These are phyloP conservation scores for Alaudala cheleensis DNA, from an alignment of 2,113 vertebrate species.

Conservation along the genomic window DNA sequence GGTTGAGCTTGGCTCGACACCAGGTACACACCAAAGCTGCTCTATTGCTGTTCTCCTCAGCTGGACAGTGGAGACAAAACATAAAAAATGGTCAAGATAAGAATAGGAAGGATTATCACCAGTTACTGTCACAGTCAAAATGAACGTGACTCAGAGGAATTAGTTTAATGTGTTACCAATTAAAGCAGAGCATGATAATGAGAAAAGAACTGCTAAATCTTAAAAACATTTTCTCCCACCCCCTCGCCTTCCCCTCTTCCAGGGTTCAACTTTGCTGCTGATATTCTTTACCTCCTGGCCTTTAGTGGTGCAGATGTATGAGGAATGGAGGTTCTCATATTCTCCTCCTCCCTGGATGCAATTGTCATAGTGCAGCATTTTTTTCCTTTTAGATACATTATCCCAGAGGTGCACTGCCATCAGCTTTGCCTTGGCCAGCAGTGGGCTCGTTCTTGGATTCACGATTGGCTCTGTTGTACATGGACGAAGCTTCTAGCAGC, in stretches of 20 bases:
- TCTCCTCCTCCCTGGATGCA: not conserved
- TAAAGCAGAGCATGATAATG: not conserved
- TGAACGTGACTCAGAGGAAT: not conserved
- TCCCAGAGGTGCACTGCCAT: not conserved
- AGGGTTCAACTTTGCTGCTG: not conserved
- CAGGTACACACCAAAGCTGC: not conserved
- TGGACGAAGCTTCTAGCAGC: not conserved
- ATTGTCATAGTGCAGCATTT: too few species aligned
- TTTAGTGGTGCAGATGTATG: not conserved
- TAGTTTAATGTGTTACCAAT: not conserved
- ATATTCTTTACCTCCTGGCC: not conserved
- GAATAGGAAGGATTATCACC: not conserved
- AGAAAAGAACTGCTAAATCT: not conserved
- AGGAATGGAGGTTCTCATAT: not conserved
- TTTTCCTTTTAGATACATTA: not conserved
- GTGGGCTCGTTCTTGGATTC: accelerated
- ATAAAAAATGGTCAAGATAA: not conserved
- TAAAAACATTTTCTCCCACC: accelerated
- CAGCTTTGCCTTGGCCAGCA: not conserved
- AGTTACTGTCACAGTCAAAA: not conserved
- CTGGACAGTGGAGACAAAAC: not conserved
- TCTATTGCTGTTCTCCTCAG: not conserved
- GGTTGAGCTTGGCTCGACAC: too few species aligned
- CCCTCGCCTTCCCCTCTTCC: accelerated
- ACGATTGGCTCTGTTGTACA: accelerated